These are phyloP conservation scores for Sardinella longiceps DNA, from an alignment of 2,797 vertebrate species.

Conservation along the genomic window DNA sequence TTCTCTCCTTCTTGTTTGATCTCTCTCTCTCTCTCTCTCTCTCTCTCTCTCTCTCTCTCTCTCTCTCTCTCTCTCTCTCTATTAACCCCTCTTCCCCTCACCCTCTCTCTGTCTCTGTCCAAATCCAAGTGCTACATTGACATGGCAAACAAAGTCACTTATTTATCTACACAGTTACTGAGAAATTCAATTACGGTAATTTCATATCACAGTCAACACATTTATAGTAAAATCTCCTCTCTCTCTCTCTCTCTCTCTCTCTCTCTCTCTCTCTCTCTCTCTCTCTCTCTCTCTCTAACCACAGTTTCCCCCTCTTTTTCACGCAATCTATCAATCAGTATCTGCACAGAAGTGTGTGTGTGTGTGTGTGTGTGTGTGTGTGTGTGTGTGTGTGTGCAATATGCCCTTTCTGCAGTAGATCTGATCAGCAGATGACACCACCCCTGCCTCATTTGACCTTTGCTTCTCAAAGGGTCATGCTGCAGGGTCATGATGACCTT, in stretches of 20 bases:
- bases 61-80: constrained; percentile 4
- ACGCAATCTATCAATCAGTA: constrained; percentile 3
- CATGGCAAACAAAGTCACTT: too few species aligned
- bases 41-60: background rate
- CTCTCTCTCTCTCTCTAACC: background rate
- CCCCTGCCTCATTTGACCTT: background rate
- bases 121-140: too few species aligned
- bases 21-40: background rate
- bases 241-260: background rate
- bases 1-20: constrained; percentile 21
- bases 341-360: background rate
- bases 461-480: background rate
- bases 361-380: constrained; percentile 31
- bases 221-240: background rate
- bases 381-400: constrained; percentile 9
- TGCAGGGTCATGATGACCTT: constrained; percentile 2
- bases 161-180: too few species aligned
- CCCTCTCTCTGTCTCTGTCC: background rate
- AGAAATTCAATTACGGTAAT: too few species aligned
- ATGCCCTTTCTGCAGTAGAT: background rate
- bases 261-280: constrained; percentile 1
- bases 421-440: background rate
- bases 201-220: too few species aligned
- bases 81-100: constrained; percentile 36
- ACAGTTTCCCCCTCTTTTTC: background rate